Percentiles rank a stretch among this genome's conserved stretches.
phyloP scores from a whole-genome alignment of 2,797 vertebrate species.

The Todus mexicanus region DNA sequence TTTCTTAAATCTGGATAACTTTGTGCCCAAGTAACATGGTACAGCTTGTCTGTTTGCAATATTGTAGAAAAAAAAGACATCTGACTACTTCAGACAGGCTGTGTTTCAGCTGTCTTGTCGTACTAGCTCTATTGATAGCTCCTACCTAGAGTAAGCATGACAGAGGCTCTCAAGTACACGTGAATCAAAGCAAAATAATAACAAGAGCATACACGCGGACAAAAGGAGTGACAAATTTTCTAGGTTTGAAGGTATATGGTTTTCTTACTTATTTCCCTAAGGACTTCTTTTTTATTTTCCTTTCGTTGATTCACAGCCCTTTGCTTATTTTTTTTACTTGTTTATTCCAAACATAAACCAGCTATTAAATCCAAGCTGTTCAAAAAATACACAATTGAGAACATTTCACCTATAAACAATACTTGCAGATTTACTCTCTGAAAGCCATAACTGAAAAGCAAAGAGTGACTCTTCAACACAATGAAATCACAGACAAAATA shows the following conservation, averaged over 20 bases:
- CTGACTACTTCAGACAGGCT: neutral
- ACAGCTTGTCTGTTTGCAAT: neutral
- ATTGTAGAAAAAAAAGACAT: neutral
- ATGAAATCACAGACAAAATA: neutral
- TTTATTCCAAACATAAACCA: constrained; percentile 33
- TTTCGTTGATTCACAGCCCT: neutral
- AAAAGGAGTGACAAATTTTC: neutral
- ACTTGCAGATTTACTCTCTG: constrained; percentile 14
- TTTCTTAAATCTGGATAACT: neutral
- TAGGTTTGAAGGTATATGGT: neutral
- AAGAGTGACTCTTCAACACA: neutral
- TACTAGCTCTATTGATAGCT: neutral
- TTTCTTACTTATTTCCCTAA: neutral
- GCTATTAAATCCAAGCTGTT: constrained; percentile 48
- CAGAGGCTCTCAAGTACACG: neutral
- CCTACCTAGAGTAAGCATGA: neutral
- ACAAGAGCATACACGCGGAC: neutral
- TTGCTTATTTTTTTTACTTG: neutral
- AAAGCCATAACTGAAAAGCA: constrained; percentile 31
- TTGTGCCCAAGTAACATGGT: neutral
- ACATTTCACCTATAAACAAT: constrained; percentile 47
- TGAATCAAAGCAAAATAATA: neutral
- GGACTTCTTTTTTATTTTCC: constrained; percentile 18
- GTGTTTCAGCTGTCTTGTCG: neutral
- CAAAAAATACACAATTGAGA: constrained; percentile 8